These are phyloP conservation scores for Willisornis vidua DNA, from an alignment of 2,113 vertebrate genomes.

Conservation along the genomic window DNA sequence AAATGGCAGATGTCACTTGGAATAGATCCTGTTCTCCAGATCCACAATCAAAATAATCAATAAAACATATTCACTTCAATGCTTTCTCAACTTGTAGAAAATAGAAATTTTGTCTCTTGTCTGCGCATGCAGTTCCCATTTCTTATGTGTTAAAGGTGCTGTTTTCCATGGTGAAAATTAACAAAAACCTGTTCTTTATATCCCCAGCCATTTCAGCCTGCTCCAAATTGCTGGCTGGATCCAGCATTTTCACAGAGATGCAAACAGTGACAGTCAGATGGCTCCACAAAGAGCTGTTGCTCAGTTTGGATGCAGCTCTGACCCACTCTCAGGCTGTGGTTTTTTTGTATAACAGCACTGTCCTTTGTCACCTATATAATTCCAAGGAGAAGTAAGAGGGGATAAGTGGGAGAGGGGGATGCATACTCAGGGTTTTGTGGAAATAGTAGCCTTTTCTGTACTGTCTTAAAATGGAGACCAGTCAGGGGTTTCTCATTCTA, in stretches of 20 bases:
- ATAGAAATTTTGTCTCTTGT: background rate
- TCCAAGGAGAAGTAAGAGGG: background rate
- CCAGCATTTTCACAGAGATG: background rate
- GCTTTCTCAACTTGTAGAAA: slow-evolving; percentile 13
- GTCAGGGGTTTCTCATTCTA: background rate
- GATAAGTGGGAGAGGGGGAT: background rate
- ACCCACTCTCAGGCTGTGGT: accelerated
- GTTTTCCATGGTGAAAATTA: background rate
- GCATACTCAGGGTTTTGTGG: background rate
- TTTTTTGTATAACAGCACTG: background rate
- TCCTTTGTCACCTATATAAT: background rate
- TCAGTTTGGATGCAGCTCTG: background rate
- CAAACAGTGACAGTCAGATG: background rate
- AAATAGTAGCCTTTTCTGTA: slow-evolving; percentile 18
- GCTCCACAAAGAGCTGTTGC: background rate
- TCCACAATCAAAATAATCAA: slow-evolving; percentile 13
- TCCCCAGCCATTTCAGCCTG: background rate
- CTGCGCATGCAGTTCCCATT: background rate
- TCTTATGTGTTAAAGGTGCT: background rate
- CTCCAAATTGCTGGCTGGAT: background rate
- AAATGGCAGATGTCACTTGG: slow-evolving; percentile 24
- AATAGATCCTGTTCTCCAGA: background rate
- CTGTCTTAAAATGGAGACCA: slow-evolving; percentile 42
- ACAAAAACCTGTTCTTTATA: background rate
- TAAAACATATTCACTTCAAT: background rate